Base-by-base conservation (phyloP, 1,140 invertebrate genomes). In the Medauroidea extradentata region DNA sequence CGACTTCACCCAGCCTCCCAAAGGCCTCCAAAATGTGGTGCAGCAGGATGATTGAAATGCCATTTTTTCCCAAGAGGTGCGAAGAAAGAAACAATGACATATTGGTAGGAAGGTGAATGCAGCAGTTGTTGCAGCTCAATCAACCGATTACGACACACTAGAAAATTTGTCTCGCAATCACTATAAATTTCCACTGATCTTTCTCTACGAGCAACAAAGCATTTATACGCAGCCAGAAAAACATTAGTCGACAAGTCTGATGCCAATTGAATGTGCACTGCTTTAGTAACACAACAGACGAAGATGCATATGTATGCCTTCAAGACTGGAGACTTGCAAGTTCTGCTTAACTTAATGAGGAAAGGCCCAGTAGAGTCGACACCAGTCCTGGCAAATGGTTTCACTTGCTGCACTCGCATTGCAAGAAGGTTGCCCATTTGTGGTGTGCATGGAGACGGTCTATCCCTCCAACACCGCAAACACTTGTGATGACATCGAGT, bases 131-230 rank as follows among this genome's bases (percentile, higher is more conserved):
- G 29, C 11, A 34, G 11, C 29, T 34, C 29, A 34, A 4, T 4
- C 11, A 34, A 34, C 11, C 29, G 29, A 11, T 34, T 34, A 11
- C 11, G 29, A 11, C 5, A 68, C 14, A 67, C 69, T 25, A 68
- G 60, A 48, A 76, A 76, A 25, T 71, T 73, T 18, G 68, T 73
- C 0, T 69, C 74, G 50, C 72, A 70, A 50, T 79, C 74, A 11
- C 66, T 71, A 46, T 63, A 65, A 27, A 73, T 65, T 7, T 57
- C 27, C 1, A 5, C 23, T 19, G 59, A 56, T 7, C 29, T 58
- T 49, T 71, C 73, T 49, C 73, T 44, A 13, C 68, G 56, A 16
- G 63, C 25, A 5, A 69, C 58, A 59, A 75, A 73, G 25, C 71
- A 53, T 24, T 48, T 61, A 18, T 75, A 67, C 1, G 70, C 67